Evolutionary conservation across 1,140 invertebrate genomes (phyloP).

Genomic region (Drosophila biarmipes): DNA sequence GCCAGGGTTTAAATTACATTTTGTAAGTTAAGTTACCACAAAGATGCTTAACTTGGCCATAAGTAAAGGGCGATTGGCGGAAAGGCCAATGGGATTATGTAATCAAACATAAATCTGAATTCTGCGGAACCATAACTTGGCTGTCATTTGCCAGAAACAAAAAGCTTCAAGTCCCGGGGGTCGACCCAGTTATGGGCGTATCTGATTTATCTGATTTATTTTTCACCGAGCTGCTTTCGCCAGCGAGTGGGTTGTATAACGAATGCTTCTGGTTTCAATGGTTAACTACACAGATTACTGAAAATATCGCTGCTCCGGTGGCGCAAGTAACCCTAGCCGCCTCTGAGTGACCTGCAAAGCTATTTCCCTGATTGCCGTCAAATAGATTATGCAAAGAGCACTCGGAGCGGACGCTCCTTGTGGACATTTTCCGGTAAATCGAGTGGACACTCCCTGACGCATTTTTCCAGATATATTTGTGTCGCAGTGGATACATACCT

Average conservation of each 20-base stretch:
- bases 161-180: conserved; percentile 13
- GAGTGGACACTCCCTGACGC: not conserved
- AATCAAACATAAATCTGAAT: conserved; percentile 38
- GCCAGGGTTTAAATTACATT: not conserved
- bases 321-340: not conserved
- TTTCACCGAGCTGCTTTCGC: not conserved
- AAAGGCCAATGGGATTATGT: conserved; percentile 11
- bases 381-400: conserved; percentile 16
- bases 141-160: conserved; percentile 33
- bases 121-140: conserved; percentile 19
- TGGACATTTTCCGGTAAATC: conserved; percentile 3
- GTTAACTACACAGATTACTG: not conserved
- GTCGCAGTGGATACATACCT: not conserved
- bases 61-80: not conserved
- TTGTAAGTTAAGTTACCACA: too few species aligned
- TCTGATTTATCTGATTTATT: conserved; percentile 26
- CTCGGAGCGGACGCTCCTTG: conserved; percentile 22
- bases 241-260: not conserved
- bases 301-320: conserved; percentile 2
- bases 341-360: conserved; percentile 4
- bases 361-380: conserved; percentile 22
- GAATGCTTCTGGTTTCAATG: conserved; percentile 14
- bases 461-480: not conserved
- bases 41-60: not conserved
- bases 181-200: conserved; percentile 18